These are phyloP conservation scores for Otocyon megalotis DNA, from an alignment of 2,113 vertebrate genomes.

Conservation along the genomic window DNA sequence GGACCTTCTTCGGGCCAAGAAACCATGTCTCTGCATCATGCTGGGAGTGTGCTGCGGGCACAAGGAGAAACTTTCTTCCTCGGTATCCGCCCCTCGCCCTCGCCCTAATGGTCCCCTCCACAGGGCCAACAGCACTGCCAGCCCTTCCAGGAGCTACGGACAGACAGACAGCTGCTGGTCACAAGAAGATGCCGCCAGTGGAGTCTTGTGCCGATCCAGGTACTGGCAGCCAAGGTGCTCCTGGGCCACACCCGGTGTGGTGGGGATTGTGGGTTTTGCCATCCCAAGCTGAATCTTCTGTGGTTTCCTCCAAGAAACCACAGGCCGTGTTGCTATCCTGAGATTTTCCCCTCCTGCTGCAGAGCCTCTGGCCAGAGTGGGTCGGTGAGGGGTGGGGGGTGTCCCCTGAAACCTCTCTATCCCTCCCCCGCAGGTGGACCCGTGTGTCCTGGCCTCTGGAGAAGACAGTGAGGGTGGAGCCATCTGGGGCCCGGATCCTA, in stretches of 20 bases:
- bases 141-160: neutral
- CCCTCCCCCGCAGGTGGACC: neutral
- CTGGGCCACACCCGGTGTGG: neutral
- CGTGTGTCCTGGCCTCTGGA: neutral
- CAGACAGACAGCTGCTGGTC: neutral
- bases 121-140: neutral
- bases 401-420: neutral
- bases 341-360: neutral
- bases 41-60: neutral
- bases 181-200: neutral
- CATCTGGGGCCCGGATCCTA: fast-evolving
- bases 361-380: neutral
- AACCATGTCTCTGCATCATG: neutral
- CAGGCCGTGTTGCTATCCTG: neutral
- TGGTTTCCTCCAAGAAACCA: constrained; percentile 64
- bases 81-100: too few relatives aligned
- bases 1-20: neutral
- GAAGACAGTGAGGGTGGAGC: neutral
- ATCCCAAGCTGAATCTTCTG: constrained; percentile 11
- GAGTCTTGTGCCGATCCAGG: neutral
- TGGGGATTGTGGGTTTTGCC: constrained; percentile 21
- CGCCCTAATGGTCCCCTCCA: neutral
- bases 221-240: neutral
- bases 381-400: neutral
- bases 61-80: neutral